Percentiles rank a stretch among this genome's conserved stretches.
phyloP scores from a whole-genome alignment of 2,797 vertebrate species.

The Sebastes nivosus region DNA sequence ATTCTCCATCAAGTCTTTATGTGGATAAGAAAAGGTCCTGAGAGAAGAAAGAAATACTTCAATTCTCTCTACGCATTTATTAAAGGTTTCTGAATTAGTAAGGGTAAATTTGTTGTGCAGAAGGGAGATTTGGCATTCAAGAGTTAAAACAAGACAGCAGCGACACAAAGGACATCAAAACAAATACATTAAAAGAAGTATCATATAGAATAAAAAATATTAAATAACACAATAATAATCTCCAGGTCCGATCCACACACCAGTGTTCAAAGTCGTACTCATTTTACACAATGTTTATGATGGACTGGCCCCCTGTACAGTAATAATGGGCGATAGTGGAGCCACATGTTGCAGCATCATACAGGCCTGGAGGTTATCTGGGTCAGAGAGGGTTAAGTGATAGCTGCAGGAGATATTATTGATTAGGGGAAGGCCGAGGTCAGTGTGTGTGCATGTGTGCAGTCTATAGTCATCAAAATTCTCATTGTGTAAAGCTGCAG shows the following conservation, averaged over 20 bases:
- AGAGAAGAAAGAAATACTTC: neutral
- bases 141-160: neutral
- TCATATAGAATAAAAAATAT: neutral
- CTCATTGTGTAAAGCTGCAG: neutral
- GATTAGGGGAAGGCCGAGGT: neutral
- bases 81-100: neutral
- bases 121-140: neutral
- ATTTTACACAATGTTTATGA: neutral
- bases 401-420: neutral
- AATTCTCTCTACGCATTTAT: neutral
- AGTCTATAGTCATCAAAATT: neutral
- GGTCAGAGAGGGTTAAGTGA: conserved; percentile 4
- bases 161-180: neutral
- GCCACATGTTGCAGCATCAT: conserved; percentile 19
- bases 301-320: neutral
- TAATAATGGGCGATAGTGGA: conserved; percentile 15
- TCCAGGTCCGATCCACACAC: neutral
- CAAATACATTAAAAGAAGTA: neutral
- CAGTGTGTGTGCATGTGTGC: neutral
- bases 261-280: neutral
- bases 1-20: neutral
- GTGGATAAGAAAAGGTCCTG: neutral
- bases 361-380: neutral
- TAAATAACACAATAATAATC: neutral
- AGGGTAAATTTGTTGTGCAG: no score